phyloP scores from a whole-genome alignment of 2,113 vertebrate genomes.

The Triplophysa rosa region DNA sequence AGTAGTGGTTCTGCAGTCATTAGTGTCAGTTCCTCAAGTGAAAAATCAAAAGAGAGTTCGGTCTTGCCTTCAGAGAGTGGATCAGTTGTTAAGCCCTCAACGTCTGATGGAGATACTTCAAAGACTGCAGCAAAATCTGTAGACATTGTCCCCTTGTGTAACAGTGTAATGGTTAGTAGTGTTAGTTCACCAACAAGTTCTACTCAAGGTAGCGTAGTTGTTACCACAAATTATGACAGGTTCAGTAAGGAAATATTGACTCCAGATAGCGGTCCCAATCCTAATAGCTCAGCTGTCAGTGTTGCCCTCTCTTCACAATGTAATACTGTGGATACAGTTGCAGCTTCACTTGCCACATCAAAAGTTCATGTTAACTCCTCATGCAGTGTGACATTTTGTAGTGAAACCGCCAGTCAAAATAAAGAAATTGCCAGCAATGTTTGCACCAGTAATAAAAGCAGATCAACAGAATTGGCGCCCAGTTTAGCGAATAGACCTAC shows the following conservation, averaged over 20 bases:
- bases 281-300: constrained; percentile 43
- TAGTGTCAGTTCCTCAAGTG: constrained; percentile 43
- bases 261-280: constrained; percentile 15
- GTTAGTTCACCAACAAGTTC: constrained; percentile 28
- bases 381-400: constrained; percentile 14
- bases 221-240: constrained; percentile 26
- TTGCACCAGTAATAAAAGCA: constrained; percentile 5
- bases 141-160: constrained; percentile 4
- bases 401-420: constrained; percentile 39
- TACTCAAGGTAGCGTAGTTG: constrained; percentile 9
- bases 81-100: constrained; percentile 41
- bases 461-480: constrained; percentile 21
- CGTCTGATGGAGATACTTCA: neutral
- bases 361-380: constrained; percentile 19
- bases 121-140: constrained; percentile 23
- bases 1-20: constrained; percentile 26
- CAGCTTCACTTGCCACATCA: constrained; percentile 12
- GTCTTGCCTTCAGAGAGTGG: constrained; percentile 47
- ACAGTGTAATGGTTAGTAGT: constrained; percentile 21
- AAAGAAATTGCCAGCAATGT: constrained; percentile 42
- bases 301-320: constrained; percentile 38
- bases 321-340: constrained; percentile 25
- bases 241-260: constrained; percentile 16
- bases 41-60: constrained; percentile 24
- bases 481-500: constrained; percentile 26